Percentiles rank a stretch among this genome's conserved stretches.
Conservation (phyloP, 2,888 invertebrate species). For the Netelia virgata region DNA sequence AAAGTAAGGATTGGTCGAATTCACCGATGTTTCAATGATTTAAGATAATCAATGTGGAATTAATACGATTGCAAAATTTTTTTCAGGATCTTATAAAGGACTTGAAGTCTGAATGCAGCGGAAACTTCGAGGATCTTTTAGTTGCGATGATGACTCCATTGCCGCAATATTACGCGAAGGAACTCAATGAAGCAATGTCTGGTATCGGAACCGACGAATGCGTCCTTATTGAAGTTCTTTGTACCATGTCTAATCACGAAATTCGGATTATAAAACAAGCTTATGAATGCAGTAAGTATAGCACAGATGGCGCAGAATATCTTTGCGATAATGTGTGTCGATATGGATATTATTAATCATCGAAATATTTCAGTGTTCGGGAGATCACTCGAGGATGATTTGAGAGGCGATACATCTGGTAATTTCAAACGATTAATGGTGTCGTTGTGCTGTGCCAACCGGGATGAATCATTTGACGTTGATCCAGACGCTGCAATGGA, state of each 20-base stretch:
- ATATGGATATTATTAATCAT: not conserved
- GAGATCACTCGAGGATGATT: slow-evolving; percentile 92
- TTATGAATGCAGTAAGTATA: slow-evolving; percentile 84
- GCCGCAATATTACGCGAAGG: slow-evolving; percentile 87
- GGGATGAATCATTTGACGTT: slow-evolving; percentile 92
- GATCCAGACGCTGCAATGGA: slow-evolving; percentile 90
- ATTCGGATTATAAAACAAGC: slow-evolving; percentile 85
- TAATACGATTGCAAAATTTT: slow-evolving; percentile 12
- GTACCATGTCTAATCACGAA: slow-evolving; percentile 87
- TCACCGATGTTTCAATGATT: slow-evolving; percentile 6
- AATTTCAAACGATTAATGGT: slow-evolving; percentile 96
- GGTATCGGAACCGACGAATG: slow-evolving; percentile 87
- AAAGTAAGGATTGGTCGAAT: slow-evolving; percentile 84
- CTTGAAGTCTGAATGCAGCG: slow-evolving; percentile 87
- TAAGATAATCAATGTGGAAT: not conserved
- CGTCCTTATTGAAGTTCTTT: slow-evolving; percentile 87
- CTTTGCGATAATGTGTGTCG: not conserved
- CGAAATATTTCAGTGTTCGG: slow-evolving; percentile 89
- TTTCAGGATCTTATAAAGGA: slow-evolving; percentile 85
- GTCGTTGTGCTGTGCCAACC: slow-evolving; percentile 92
- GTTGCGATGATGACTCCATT: slow-evolving; percentile 87
- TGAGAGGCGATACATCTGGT: slow-evolving; percentile 95
- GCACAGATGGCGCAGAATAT: not conserved
- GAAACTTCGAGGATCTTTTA: slow-evolving; percentile 87
- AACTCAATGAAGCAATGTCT: slow-evolving; percentile 86